Conservation (phyloP, 2,797 vertebrate species). For the Labeo calbasu region DNA sequence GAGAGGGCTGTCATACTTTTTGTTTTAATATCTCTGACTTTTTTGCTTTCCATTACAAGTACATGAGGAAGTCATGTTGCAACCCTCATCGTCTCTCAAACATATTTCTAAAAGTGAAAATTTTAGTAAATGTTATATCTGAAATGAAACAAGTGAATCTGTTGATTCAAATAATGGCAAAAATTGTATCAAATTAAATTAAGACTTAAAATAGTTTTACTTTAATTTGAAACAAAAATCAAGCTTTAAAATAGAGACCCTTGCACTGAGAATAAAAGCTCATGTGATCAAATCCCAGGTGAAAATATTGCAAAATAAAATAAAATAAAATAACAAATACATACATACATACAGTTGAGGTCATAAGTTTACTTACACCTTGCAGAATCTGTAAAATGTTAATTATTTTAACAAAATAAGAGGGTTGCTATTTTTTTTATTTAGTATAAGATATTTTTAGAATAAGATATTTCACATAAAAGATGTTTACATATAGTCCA, state of each 20-base stretch:
- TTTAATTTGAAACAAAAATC: no score
- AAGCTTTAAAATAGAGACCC: not conserved
- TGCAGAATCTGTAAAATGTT: no score
- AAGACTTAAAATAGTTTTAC: not conserved
- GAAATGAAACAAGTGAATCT: not conserved
- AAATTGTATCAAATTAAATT: not conserved
- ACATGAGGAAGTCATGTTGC: not conserved
- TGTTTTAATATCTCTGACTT: not conserved
- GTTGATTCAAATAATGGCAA: not conserved
- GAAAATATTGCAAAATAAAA: not conserved
- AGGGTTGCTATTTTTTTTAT: no score
- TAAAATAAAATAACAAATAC: not conserved
- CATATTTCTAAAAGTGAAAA: no score
- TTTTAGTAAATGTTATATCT: no score
- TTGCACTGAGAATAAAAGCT: not conserved
- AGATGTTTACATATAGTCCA: no score
- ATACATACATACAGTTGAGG: not conserved
- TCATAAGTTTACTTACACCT: no score
- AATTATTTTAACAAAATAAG: no score
- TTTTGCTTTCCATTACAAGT: not conserved
- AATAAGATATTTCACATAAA: no score
- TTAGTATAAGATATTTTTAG: no score
- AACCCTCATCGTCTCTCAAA: not conserved
- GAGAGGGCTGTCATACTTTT: no score
- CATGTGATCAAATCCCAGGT: not conserved